Percentiles rank a stretch among this genome's conserved stretches.
phyloP scores from a whole-genome alignment of 1,140 invertebrate species.

The Papilio xuthus region DNA sequence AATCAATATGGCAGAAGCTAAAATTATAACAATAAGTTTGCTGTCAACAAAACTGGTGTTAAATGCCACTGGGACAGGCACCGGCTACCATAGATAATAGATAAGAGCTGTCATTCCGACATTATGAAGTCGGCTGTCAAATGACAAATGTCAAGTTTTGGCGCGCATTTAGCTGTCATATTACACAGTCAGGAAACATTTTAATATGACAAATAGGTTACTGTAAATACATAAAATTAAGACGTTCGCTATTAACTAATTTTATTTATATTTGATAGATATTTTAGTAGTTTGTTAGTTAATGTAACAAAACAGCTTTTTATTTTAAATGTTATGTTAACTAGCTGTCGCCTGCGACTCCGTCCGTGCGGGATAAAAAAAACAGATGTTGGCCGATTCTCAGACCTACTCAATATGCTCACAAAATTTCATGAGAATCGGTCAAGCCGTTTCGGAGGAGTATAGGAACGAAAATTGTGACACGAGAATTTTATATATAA shows the following conservation, averaged over 20 bases:
- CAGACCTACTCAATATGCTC: too few species aligned
- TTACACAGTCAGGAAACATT: neutral
- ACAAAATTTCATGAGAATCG: too few species aligned
- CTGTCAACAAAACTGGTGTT: conserved; percentile 28
- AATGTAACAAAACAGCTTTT: neutral
- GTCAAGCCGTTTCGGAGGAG: too few species aligned
- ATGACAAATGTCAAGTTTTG: conserved; percentile 33
- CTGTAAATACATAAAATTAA: neutral
- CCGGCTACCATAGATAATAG: neutral
- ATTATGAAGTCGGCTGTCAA: conserved; percentile 19
- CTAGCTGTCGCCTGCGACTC: too few species aligned
- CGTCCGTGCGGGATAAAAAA: too few species aligned
- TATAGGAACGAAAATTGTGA: too few species aligned
- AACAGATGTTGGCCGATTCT: too few species aligned
- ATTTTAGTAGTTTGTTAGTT: too few species aligned
- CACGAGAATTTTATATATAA: too few species aligned
- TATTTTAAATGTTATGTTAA: too few species aligned
- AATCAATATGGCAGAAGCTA: conserved; percentile 6
- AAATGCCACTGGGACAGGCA: conserved; percentile 28
- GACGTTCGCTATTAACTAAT: neutral
- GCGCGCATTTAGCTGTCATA: conserved; percentile 20
- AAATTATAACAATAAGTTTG: conserved; percentile 19
- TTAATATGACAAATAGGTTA: conserved; percentile 1
- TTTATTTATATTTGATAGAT: too few species aligned
- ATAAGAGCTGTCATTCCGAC: conserved; percentile 9